Base-by-base conservation (phyloP, 2,888 invertebrate species). In the Diaphora mendica region DNA sequence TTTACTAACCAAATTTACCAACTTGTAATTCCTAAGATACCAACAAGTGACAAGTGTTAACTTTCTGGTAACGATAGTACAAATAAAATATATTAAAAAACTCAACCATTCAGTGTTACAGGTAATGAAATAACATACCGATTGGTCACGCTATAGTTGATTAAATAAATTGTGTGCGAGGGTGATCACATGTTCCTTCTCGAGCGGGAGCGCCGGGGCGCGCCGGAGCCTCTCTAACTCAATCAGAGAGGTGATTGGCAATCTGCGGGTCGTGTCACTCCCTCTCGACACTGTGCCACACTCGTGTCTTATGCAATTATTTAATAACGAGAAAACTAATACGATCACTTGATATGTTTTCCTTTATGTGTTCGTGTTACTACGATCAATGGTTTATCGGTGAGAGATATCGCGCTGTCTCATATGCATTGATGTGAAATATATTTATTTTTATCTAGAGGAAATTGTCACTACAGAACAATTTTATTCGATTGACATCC, bases 221-320 rank as follows among this genome's bases (percentile, higher is more conserved):
- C 82, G 87, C 87, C 39, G 64, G 26, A 70, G 35, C 66, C 73
- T 67, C 65, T 76, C 81, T 85, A 82, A 80, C 79, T 78, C 77
- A 78, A 85, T 88, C 83, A 84, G 75, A 82, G 23, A 71, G 79
- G 84, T 87, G 85, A 90, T 90, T 90, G 89, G 79, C 87, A 90
- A 90, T 90, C 85, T 82, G 81, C 73, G 80, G 79, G 73, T 9
- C 44, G 11, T 76, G 73, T 76, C 77, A 64, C 77, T 39, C 80
- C 82, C 83, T 73, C 73, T 66, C 59, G 39, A 70, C 15, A 70
- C 35, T 42, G 64, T 62, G 35, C 26, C 39, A 42, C 48, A 68
- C 68, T 55, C 39, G 33, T n/a, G n/a, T 64, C 69, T 73, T 65
- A 65, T 69, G 64, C 69, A 55, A 73, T 69, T 59, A 69, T 65